These are phyloP conservation scores for Malachius bipustulatus DNA, from an alignment of 2,888 invertebrate species.

Conservation along the genomic window DNA sequence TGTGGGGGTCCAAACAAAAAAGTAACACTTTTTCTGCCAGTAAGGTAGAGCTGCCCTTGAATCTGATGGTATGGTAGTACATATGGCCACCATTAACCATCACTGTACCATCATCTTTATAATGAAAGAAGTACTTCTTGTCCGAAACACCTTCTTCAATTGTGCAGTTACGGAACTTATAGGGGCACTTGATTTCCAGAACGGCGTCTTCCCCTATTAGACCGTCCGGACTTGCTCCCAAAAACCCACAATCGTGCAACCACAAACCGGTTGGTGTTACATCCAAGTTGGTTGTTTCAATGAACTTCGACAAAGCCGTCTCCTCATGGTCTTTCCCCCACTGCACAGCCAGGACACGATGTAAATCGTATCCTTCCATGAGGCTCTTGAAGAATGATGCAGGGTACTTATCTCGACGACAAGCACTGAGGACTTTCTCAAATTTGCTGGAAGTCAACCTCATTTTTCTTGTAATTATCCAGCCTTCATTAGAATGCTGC, in stretches of 20 bases:
- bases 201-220: conserved; percentile 10
- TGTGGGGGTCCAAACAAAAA: conserved; percentile 8
- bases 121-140: neutral
- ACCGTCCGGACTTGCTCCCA: conserved; percentile 15
- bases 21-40: conserved; percentile 5
- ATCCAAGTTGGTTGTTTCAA: neutral
- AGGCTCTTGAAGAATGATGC: conserved; percentile 4
- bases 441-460: conserved; percentile 14
- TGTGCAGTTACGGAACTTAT: conserved; percentile 10
- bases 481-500: conserved; percentile 12
- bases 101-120: neutral
- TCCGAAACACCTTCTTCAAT: conserved; percentile 6
- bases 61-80: conserved; percentile 10
- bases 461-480: conserved; percentile 12
- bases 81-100: neutral
- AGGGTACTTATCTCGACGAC: conserved; percentile 5
- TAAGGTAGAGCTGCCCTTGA: conserved; percentile 9
- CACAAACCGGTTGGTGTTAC: conserved; percentile 10
- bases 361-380: neutral
- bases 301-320: conserved; percentile 10
- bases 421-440: conserved; percentile 12
- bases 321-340: conserved; percentile 13
- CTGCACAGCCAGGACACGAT: conserved; percentile 9
- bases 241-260: conserved; percentile 11
- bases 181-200: conserved; percentile 15